A percentile compares a stretch with the other conserved stretches of the same genome.
phyloP scores from a whole-genome alignment of 2,888 invertebrate genomes.

The Drosophila percnosoma region DNA sequence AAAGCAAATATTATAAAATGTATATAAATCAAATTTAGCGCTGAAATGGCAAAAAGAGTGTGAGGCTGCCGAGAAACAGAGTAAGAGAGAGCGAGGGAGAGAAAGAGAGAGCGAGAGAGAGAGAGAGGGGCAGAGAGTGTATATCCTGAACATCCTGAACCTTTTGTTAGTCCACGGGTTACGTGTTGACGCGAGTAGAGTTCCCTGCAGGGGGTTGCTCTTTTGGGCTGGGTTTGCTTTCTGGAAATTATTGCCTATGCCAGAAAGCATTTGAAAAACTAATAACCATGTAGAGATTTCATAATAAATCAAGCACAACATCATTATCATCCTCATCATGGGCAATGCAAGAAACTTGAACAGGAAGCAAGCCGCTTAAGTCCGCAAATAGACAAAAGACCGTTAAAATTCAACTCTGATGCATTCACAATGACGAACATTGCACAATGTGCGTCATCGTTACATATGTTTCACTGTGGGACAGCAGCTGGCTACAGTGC shows the following conservation, averaged over 20 bases:
- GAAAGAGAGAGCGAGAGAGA: neutral
- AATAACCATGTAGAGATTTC: slow-evolving; percentile 79
- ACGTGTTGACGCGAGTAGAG: slow-evolving; percentile 39
- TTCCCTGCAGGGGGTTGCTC: slow-evolving; percentile 52
- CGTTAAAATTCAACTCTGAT: slow-evolving; percentile 33
- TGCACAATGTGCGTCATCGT: slow-evolving; percentile 45
- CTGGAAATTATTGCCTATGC: slow-evolving; percentile 68
- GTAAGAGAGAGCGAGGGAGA: slow-evolving; percentile 13
- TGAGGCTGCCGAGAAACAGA: slow-evolving; percentile 5
- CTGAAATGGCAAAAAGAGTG: slow-evolving; percentile 70
- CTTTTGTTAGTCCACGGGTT: slow-evolving; percentile 40
- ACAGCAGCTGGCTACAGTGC: slow-evolving; percentile 22
- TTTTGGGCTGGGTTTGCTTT: slow-evolving; percentile 21
- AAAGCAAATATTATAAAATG: slow-evolving; percentile 75
- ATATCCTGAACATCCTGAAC: slow-evolving; percentile 17
- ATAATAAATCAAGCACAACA: slow-evolving; percentile 75
- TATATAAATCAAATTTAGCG: slow-evolving; percentile 79
- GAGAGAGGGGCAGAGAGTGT: neutral
- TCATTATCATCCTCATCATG: slow-evolving; percentile 30
- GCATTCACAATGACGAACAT: slow-evolving; percentile 41
- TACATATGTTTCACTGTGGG: slow-evolving; percentile 67
- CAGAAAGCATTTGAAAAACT: slow-evolving; percentile 64
- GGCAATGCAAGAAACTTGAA: slow-evolving; percentile 23
- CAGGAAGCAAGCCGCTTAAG: slow-evolving; percentile 35
- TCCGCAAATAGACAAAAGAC: slow-evolving; percentile 52